Evolutionary conservation across 2,113 vertebrate genomes (phyloP).

Genomic region (Ariopsis seemanni): DNA sequence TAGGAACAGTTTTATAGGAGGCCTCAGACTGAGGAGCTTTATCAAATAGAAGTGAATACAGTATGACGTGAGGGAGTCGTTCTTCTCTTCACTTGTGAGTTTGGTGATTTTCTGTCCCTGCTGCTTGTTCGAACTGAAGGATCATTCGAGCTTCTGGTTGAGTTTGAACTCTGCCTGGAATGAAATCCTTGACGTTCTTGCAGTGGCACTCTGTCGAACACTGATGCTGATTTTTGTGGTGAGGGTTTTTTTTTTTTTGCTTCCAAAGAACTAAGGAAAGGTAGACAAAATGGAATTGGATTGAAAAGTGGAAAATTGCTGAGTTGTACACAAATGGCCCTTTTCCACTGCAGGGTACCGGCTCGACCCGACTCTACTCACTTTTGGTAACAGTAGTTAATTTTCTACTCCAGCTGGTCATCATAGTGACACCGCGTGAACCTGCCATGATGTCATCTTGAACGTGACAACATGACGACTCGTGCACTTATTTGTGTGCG

Average conservation of each 20-base stretch:
- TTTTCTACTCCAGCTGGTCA: too few species aligned
- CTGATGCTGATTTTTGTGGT: neutral
- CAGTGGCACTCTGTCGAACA: neutral
- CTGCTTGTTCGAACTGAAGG: conserved; percentile 10
- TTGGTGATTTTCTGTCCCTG: neutral
- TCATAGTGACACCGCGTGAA: too few species aligned
- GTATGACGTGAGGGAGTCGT: neutral
- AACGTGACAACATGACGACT: too few species aligned
- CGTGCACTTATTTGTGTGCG: too few species aligned
- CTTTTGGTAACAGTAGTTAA: too few species aligned
- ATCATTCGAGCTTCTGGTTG: neutral
- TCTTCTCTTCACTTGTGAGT: neutral
- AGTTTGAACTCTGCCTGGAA: conserved; percentile 2
- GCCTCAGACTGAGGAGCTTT: neutral
- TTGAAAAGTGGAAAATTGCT: neutral
- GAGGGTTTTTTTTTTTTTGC: neutral
- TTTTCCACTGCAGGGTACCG: too few species aligned
- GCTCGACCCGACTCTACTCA: too few species aligned
- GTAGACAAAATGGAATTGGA: conserved; percentile 2
- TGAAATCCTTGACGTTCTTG: too few species aligned
- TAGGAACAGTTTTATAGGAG: neutral
- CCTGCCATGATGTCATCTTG: too few species aligned
- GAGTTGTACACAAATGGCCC: neutral
- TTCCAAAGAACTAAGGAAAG: neutral
- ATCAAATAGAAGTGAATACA: neutral